Base-by-base conservation (phyloP, 2,797 vertebrate genomes). In the Melopsittacus undulatus region DNA sequence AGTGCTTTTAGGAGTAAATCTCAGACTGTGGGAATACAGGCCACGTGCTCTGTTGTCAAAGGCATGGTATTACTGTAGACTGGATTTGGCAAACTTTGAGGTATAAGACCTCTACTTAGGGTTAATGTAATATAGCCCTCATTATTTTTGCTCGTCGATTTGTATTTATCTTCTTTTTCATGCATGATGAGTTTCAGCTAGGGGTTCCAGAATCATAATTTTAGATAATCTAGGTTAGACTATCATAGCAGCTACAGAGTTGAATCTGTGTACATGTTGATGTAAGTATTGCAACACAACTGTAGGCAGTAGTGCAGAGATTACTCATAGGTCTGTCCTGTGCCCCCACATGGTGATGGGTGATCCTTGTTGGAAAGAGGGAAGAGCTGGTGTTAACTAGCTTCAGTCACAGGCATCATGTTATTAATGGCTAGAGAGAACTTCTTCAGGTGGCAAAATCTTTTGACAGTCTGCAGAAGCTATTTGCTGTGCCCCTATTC, bases 251-350 rank as follows among this genome's bases (percentile, higher is more conserved):
- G 24, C 9, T 13, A 3, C 36, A 34, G 26, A 42, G 21, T 12
- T 30, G 26, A 34, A 15, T 19, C 29, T 5, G 2, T 6, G 15
- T 23, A 4, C 9, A 0, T 13, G n/a, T 26, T 1, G 3, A 1
- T 48, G 56, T 5, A 16, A 36, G 36, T 21, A 11, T 16, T 57
- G 49, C 48, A 40, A 2, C 26, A 19, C 38, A 18, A 3, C 0
- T 38, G 52, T 6, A 57, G 57, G 40, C 64, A 43, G 54, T 8
- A 13, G 13, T 14, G 14, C 36, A n/a, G 78, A 34, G 67, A 30
- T 10, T 1, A 36, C 36, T 36, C 36, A 36, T 36, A 36, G 36
- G 36, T 36, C 36, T 36, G 36, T 43, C 40, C 52, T 38, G 3
- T 20, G 52, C 38, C 11, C 4, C 26, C 2, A 3, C 4, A 4